phyloP scores from a whole-genome alignment of 2,888 invertebrate species.

The Drosophila borborema region DNA sequence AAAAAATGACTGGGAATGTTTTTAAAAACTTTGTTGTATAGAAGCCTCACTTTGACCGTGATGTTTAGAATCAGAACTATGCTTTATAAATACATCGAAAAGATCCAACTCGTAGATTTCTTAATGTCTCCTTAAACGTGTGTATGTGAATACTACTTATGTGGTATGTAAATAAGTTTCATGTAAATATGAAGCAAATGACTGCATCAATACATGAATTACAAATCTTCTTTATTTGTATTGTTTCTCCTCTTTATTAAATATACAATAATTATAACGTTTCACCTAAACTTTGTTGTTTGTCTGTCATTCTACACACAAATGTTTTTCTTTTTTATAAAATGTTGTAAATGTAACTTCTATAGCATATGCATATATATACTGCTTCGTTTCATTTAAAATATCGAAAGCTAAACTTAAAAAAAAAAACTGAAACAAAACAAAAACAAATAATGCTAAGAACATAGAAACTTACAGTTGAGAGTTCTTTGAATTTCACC shows the following conservation, averaged over 20 bases:
- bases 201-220: constrained; percentile 41
- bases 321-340: constrained; percentile 5
- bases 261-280: constrained; percentile 71
- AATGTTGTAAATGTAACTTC: constrained; percentile 33
- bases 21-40: constrained; percentile 1
- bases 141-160: constrained; percentile 38
- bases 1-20: too few relatives aligned
- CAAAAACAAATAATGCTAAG: constrained; percentile 52
- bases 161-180: constrained; percentile 34
- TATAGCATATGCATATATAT: constrained; percentile 44
- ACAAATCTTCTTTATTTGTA: constrained; percentile 23
- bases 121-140: constrained; percentile 27
- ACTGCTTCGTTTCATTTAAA: constrained; percentile 64
- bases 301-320: constrained; percentile 24
- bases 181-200: constrained; percentile 30
- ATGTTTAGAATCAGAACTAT: constrained; percentile 3
- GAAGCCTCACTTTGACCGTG: neutral
- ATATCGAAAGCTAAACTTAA: constrained; percentile 45
- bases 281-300: constrained; percentile 75
- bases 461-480: constrained; percentile 76
- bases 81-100: constrained; percentile 14
- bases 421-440: constrained; percentile 47
- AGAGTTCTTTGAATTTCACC: constrained; percentile 76
- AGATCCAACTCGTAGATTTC: constrained; percentile 4
- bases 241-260: constrained; percentile 41